These are phyloP conservation scores for Hipparchia semele DNA, from an alignment of 2,888 invertebrate genomes.

Conservation along the genomic window DNA sequence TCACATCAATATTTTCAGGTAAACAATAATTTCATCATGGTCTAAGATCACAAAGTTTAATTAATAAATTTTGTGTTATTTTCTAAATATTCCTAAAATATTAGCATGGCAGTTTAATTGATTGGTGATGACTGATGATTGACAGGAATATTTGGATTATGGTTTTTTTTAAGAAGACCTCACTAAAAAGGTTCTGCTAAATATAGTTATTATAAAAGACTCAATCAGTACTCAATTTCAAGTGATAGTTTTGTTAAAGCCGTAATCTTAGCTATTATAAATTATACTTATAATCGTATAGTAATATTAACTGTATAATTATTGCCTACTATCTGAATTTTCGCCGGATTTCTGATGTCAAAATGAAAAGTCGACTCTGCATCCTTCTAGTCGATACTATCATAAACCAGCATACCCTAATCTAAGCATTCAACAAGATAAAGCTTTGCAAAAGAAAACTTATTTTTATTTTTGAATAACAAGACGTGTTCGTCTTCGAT, in stretches of 20 bases:
- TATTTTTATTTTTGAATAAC: too few relatives aligned
- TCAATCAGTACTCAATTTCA: too few relatives aligned
- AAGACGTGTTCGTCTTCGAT: too few relatives aligned
- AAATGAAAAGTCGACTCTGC: not conserved
- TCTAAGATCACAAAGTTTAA: constrained; percentile 3
- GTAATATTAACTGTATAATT: too few relatives aligned
- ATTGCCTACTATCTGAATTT: not conserved
- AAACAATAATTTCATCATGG: constrained; percentile 7
- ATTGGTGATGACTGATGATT: not conserved
- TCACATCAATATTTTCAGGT: not conserved
- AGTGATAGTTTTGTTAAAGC: too few relatives aligned
- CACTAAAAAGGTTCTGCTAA: not conserved
- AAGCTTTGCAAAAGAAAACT: too few relatives aligned
- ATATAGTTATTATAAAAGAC: too few relatives aligned
- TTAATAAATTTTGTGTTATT: not conserved
- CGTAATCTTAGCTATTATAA: too few relatives aligned
- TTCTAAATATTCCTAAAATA: not conserved
- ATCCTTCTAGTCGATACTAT: not conserved
- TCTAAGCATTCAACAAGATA: too few relatives aligned
- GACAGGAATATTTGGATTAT: not conserved
- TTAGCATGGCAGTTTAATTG: not conserved
- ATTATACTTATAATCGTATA: too few relatives aligned
- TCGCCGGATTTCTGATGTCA: not conserved
- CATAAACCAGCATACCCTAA: not conserved
- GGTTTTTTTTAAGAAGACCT: not conserved